phyloP scores from a whole-genome alignment of 2,888 invertebrate species.

The Chloroclysta siterata region DNA sequence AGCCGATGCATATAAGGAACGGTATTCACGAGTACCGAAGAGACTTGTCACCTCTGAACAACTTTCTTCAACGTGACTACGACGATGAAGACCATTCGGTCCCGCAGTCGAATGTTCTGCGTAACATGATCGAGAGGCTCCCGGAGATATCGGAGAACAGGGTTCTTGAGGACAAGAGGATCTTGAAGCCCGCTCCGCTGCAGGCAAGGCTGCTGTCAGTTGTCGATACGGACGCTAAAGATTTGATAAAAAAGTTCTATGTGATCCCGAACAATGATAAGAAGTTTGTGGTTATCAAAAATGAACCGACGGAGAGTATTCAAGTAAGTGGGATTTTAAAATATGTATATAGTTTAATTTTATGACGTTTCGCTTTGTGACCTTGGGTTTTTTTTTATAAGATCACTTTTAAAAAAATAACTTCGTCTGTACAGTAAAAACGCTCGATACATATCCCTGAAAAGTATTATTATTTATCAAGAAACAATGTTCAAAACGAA shows the following conservation, averaged over 20 bases:
- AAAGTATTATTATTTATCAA: too few relatives aligned
- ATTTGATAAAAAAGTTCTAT: conserved; percentile 69
- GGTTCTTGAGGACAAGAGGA: conserved; percentile 67
- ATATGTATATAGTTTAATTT: not conserved
- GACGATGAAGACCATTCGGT: conserved; percentile 72
- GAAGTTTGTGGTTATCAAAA: conserved; percentile 88
- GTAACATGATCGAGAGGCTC: conserved; percentile 62
- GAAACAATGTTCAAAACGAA: too few relatives aligned
- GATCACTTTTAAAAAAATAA: too few relatives aligned
- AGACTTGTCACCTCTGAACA: conserved; percentile 66
- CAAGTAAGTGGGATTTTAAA: conserved; percentile 62
- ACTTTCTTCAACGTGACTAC: conserved; percentile 74
- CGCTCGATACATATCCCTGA: too few relatives aligned
- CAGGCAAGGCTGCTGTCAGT: conserved; percentile 69
- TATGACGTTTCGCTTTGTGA: not conserved
- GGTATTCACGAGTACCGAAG: conserved; percentile 73
- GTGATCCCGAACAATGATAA: conserved; percentile 84
- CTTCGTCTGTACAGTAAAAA: too few relatives aligned
- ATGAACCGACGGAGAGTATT: conserved; percentile 80
- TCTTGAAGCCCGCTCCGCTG: conserved; percentile 75
- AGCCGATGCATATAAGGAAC: conserved; percentile 61
- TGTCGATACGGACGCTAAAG: conserved; percentile 67
- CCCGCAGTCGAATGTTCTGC: conserved; percentile 60
- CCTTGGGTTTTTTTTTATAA: too few relatives aligned
- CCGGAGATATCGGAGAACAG: conserved; percentile 70